Percentiles rank a stretch among this genome's conserved stretches.
These are phyloP conservation scores for Tetragonisca angustula DNA, from an alignment of 2,888 invertebrate species.

Conservation along the genomic window DNA sequence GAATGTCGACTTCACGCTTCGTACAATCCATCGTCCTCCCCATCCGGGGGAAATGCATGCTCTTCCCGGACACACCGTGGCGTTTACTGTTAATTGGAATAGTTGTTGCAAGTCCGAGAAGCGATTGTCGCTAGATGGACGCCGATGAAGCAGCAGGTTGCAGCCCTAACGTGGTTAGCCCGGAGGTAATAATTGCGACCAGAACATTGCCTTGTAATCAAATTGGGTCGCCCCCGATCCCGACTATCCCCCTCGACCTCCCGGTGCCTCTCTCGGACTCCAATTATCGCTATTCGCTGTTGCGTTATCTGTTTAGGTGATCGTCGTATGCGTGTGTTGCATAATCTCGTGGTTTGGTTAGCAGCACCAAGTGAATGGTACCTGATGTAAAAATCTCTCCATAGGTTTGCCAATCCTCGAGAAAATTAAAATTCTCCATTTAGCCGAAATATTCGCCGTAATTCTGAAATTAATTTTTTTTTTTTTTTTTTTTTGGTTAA, in stretches of 20 bases:
- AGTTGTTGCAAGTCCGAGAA: conserved; percentile 43
- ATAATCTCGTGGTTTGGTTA: conserved; percentile 8
- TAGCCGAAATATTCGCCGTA: too few species aligned
- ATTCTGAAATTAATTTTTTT: too few species aligned
- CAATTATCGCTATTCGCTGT: conserved; percentile 60
- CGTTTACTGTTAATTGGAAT: conserved; percentile 55
- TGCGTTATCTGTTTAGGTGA: conserved; percentile 47
- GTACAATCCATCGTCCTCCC: too few species aligned
- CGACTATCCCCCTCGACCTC: conserved; percentile 10
- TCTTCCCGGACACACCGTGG: conserved; percentile 3
- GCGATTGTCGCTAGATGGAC: conserved; percentile 31
- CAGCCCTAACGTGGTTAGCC: conserved; percentile 63
- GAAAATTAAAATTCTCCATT: too few species aligned
- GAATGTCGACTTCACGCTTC: not conserved
- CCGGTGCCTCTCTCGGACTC: conserved; percentile 34
- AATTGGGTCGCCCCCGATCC: conserved; percentile 60
- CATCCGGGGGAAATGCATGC: not conserved
- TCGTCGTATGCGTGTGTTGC: conserved; percentile 29
- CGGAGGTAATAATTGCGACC: conserved; percentile 65
- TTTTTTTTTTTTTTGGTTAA: too few species aligned
- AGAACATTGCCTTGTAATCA: conserved; percentile 64
- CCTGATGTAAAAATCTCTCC: too few species aligned
- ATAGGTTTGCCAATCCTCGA: too few species aligned
- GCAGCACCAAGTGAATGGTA: too few species aligned
- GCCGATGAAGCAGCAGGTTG: conserved; percentile 45